A percentile compares a stretch with the other conserved stretches of the same genome.
phyloP scores from a whole-genome alignment of 2,888 invertebrate genomes.

The Amphipyra tragopoginis region DNA sequence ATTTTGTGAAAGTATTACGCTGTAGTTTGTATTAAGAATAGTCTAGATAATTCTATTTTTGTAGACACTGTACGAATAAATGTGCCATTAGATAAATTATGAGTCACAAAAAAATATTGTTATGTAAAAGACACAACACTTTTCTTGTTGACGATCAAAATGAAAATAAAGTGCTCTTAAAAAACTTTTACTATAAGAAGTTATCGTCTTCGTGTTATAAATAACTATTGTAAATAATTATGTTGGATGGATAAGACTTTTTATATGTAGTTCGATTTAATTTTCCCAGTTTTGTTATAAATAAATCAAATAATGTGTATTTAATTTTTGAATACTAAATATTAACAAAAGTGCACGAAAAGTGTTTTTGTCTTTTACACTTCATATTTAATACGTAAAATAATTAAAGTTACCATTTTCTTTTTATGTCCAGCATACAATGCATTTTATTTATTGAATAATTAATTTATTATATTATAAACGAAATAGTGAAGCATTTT shows the following conservation, averaged over 20 bases:
- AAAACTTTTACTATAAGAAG: too few relatives aligned
- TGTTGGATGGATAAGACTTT: too few relatives aligned
- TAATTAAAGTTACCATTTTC: conserved; percentile 34
- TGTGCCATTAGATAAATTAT: conserved; percentile 56
- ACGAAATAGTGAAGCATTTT: conserved; percentile 65
- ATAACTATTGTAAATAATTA: too few relatives aligned
- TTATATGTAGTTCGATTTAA: too few relatives aligned
- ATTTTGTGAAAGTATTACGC: conserved; percentile 69
- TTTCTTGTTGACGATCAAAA: background rate
- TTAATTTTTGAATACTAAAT: too few relatives aligned
- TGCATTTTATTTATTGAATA: conserved; percentile 67
- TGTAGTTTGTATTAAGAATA: conserved; percentile 35
- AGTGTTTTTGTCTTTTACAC: conserved; percentile 10
- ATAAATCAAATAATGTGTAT: too few relatives aligned
- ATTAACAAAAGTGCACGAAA: background rate
- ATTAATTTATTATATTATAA: conserved; percentile 39
- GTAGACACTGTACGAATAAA: conserved; percentile 47
- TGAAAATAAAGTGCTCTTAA: background rate
- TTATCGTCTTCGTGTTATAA: too few relatives aligned
- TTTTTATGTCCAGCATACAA: conserved; percentile 59
- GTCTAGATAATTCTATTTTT: conserved; percentile 51
- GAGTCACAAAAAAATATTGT: conserved; percentile 33
- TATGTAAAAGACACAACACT: background rate
- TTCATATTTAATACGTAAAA: conserved; percentile 23
- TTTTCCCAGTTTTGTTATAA: too few relatives aligned